phyloP scores from a whole-genome alignment of 2,113 vertebrate genomes.

The Pungitius pungitius region DNA sequence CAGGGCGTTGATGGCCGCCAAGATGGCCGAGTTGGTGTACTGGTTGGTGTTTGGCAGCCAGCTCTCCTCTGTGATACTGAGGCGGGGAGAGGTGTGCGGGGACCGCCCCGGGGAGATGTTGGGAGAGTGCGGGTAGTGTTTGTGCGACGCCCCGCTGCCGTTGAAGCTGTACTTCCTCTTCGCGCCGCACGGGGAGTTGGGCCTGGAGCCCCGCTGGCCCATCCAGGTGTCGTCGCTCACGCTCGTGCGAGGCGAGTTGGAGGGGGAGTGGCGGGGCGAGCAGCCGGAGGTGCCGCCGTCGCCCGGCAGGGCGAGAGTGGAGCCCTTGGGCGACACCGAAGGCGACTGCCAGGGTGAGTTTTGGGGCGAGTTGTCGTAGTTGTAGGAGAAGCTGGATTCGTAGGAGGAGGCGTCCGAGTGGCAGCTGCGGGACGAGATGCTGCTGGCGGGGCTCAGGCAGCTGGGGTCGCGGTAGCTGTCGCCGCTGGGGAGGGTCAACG shows the following conservation, averaged over 20 bases:
- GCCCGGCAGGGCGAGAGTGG: conserved; percentile 71
- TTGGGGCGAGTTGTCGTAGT: conserved; percentile 91
- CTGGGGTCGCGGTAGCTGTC: conserved; percentile 93
- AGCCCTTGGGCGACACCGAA: conserved; percentile 92
- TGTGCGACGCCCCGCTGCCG: conserved; percentile 68
- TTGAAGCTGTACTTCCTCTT: conserved; percentile 95
- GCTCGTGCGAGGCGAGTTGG: conserved; percentile 86
- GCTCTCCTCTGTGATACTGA: conserved; percentile 90
- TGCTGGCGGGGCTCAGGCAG: conserved; percentile 96
- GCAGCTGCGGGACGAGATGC: conserved; percentile 95
- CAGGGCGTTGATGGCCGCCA: conserved; percentile 96
- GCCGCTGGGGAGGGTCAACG: conserved; percentile 87
- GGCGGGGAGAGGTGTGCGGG: conserved; percentile 89
- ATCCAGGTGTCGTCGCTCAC: conserved; percentile 91
- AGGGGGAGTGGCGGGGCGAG: conserved; percentile 90
- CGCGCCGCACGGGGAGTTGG: conserved; percentile 90
- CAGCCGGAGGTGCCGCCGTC: conserved; percentile 82
- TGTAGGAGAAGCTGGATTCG: conserved; percentile 93
- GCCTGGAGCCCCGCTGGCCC: conserved; percentile 79
- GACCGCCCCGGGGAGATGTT: conserved; percentile 89
- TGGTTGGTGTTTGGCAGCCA: conserved; percentile 95
- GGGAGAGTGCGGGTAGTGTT: conserved; percentile 86
- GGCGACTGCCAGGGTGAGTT: conserved; percentile 98
- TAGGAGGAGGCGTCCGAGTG: conserved; percentile 96
- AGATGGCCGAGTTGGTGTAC: conserved; percentile 96